phyloP scores from a whole-genome alignment of 2,888 invertebrate genomes.

The Orgyia antiqua region DNA sequence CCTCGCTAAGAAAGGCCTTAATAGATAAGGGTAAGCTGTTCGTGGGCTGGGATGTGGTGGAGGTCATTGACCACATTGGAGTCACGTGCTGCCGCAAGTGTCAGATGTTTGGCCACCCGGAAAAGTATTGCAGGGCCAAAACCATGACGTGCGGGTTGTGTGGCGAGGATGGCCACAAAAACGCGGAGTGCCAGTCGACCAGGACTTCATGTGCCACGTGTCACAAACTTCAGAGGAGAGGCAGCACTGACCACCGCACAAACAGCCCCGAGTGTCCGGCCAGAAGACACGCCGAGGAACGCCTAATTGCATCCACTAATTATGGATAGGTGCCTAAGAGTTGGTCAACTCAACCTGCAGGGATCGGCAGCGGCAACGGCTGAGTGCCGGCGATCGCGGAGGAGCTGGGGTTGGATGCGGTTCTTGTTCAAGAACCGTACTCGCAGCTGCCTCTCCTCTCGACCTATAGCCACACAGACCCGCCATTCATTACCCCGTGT shows the following conservation, averaged over 20 bases:
- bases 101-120: conserved; percentile 35
- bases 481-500: background rate
- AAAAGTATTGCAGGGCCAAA: conserved; percentile 18
- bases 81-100: conserved; percentile 29
- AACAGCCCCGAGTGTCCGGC: conserved; percentile 2
- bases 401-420: conserved; percentile 12
- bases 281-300: conserved; percentile 11
- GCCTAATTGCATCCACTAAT: background rate
- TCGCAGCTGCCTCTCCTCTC: background rate
- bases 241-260: conserved; percentile 8
- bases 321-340: conserved; percentile 25
- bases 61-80: conserved; percentile 5
- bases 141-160: conserved; percentile 15
- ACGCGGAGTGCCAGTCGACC: background rate
- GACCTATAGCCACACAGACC: background rate
- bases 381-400: conserved; percentile 17
- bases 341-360: too few relatives aligned
- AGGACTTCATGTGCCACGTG: conserved; percentile 20
- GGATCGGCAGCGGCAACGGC: conserved; percentile 13
- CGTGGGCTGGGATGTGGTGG: conserved; percentile 14
- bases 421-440: conserved; percentile 27
- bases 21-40: conserved; percentile 4
- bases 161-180: conserved; percentile 12
- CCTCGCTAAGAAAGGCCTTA: background rate
- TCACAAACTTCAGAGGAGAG: conserved; percentile 8